Evolutionary conservation across 2,113 vertebrate genomes (phyloP).

Genomic region (Labeo catla): DNA sequence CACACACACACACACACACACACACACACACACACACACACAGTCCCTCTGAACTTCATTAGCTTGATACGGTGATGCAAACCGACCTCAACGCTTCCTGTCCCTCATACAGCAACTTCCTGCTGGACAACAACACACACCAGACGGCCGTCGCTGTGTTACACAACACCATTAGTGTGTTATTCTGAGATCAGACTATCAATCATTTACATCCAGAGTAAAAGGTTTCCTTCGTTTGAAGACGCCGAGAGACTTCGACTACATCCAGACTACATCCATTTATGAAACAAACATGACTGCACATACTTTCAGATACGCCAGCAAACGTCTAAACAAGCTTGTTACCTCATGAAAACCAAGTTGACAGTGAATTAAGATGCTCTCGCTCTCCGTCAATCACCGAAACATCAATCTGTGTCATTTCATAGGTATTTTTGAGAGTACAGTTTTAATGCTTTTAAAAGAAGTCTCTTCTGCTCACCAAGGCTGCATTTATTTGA

Average conservation of each 20-base stretch:
- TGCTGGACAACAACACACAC: slow-evolving; percentile 22
- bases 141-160: not conserved
- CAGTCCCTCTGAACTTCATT: not conserved
- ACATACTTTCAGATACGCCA: not conserved
- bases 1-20: not conserved
- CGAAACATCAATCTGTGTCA: not conserved
- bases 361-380: not conserved
- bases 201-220: slow-evolving; percentile 64
- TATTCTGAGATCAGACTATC: slow-evolving; percentile 56
- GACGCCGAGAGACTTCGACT: slow-evolving; percentile 30
- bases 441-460: not conserved
- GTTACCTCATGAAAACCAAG: not conserved
- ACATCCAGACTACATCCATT: not conserved
- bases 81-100: not conserved
- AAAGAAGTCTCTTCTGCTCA: not conserved
- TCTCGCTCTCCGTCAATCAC: not conserved
- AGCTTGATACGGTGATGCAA: slow-evolving; percentile 17
- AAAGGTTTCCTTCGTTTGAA: slow-evolving; percentile 64
- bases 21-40: slow-evolving; percentile 1
- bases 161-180: slow-evolving; percentile 1
- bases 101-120: not conserved
- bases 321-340: not conserved
- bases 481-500: not conserved
- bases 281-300: not conserved
- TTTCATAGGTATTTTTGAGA: not conserved